These are phyloP conservation scores for Actinernus sp. DNA, from an alignment of 92 coral and sea anemone species.

Conservation along the genomic window DNA sequence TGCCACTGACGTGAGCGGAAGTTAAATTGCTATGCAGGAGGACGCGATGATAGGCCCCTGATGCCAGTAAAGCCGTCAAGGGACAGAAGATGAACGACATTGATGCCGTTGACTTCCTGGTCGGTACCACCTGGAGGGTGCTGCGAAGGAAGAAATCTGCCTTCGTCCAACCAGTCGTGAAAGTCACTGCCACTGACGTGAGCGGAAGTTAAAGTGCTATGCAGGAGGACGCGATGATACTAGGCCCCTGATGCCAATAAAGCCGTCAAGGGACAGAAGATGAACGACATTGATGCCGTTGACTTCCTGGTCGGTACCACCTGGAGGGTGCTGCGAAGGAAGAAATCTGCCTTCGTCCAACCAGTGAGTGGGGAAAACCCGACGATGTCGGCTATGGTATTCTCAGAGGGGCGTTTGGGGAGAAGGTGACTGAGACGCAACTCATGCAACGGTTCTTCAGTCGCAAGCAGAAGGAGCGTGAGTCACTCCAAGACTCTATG, in stretches of 20 bases:
- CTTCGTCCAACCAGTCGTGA: too few relatives aligned
- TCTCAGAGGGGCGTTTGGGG: slow-evolving; percentile 23
- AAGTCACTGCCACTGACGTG: too few relatives aligned
- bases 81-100: too few relatives aligned
- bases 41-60: too few relatives aligned
- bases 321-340: slow-evolving; percentile 39
- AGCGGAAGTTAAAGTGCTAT: too few relatives aligned
- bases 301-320: slow-evolving; percentile 5
- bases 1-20: too few relatives aligned
- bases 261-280: background rate
- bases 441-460: slow-evolving; percentile 23
- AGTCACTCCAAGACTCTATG: slow-evolving; percentile 29
- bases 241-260: slow-evolving; percentile 9
- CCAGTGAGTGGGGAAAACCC: slow-evolving; percentile 5
- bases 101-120: too few relatives aligned
- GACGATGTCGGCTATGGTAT: slow-evolving; percentile 9
- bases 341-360: slow-evolving; percentile 18
- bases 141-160: too few relatives aligned
- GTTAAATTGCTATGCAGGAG: too few relatives aligned
- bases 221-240: too few relatives aligned
- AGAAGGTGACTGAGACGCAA: slow-evolving; percentile 35
- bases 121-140: too few relatives aligned
- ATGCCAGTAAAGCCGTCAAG: too few relatives aligned
- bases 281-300: slow-evolving; percentile 5
- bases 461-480: slow-evolving; percentile 34